phyloP scores from a whole-genome alignment of 2,113 vertebrate species.

The Corvus cornix region DNA sequence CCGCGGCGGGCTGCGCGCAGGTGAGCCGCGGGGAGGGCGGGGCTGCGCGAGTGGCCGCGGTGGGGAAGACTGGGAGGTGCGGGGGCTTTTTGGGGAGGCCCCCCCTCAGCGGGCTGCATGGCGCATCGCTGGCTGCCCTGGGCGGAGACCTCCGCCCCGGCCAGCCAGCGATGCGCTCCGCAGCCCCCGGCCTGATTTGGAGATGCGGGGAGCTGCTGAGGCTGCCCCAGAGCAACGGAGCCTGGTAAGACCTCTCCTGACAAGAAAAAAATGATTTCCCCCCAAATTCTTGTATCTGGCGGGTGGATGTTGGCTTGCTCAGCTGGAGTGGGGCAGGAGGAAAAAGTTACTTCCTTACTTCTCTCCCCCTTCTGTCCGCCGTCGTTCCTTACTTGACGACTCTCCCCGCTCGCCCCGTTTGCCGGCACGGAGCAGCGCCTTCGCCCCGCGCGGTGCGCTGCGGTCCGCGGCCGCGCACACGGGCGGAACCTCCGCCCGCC shows the following conservation, averaged over 20 bases:
- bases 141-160: background rate
- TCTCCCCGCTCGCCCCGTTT: background rate
- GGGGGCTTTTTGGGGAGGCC: background rate
- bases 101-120: background rate
- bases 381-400: background rate
- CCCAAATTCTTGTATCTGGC: background rate
- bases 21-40: slow-evolving; percentile 68
- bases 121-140: background rate
- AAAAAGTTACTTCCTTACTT: background rate
- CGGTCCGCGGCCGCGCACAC: slow-evolving; percentile 13
- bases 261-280: accelerated
- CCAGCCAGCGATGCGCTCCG: background rate
- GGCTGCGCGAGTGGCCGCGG: too few relatives aligned
- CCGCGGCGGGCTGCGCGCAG: slow-evolving; percentile 80
- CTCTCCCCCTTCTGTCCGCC: background rate
- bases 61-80: too few relatives aligned
- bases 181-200: background rate
- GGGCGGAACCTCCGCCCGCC: background rate
- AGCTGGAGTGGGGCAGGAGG: background rate
- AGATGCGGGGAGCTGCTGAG: background rate
- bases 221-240: background rate
- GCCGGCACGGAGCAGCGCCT: background rate
- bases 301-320: background rate
- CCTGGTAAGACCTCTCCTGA: background rate
- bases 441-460: background rate